Base-by-base conservation (phyloP, 2,113 vertebrate species). In the Euleptes europaea region DNA sequence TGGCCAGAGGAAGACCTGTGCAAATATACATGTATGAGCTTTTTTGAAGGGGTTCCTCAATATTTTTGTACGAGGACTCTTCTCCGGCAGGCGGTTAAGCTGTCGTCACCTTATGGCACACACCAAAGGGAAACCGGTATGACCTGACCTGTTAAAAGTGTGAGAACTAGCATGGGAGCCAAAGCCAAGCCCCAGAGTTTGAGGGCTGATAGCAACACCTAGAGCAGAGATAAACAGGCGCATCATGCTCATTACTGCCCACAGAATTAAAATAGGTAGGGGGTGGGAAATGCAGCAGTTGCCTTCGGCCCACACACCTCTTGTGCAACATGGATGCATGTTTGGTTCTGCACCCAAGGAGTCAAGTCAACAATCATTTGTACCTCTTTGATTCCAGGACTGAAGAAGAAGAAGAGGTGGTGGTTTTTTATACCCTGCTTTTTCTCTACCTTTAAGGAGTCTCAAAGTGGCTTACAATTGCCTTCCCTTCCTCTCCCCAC, bases 191-290 rank as follows among this genome's bases (percentile, higher is more conserved):
- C 19, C 54, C n/a, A 83, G 21, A 12, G 19, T 73, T 82, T 47
- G 60, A 84, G 87, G 23, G 14, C 47, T 86, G 83, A 81, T 72
- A 75, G 89, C 42, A 82, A 69, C 75, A 88, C 86, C 57, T 38
- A 5, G 42, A 91, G 85, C 2, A 17, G 73, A 90, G 82, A 78
- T 31, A 80, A 92, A 73, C 7, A 86, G 63, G 71, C 75, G n/a
- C 89, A 88, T 83, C 63, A 73, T n/a, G 21, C 28, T 0, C 38
- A 0, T 38, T 0, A 0, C 13, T 73, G 77, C 84, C 80, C 66
- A 90, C 84, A 92, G 85, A 92, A 84, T n/a, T 13, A 28, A 87
- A 90, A 78, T 65, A 83, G 78, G 38, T 88, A n/a, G 35, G 80
- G 38, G 80, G 31, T 80, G 78, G 54, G 42, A 80, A 84, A 60